These are phyloP conservation scores for Anarhynchus alexandrinus DNA, from an alignment of 2,113 vertebrate genomes.

Conservation along the genomic window DNA sequence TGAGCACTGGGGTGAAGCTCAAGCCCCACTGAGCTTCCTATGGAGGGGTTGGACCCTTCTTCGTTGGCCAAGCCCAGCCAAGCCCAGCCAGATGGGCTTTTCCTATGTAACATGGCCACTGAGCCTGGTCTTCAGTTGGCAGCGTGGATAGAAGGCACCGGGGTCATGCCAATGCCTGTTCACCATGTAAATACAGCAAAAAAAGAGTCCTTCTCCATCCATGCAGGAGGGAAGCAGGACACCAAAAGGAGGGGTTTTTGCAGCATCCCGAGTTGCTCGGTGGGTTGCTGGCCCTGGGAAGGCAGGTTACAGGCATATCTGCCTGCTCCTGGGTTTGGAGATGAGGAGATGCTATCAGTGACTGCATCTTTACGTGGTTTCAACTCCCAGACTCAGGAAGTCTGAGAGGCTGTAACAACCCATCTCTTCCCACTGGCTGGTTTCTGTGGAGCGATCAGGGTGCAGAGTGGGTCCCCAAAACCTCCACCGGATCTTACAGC, in stretches of 20 bases:
- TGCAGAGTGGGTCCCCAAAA: neutral
- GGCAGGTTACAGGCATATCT: neutral
- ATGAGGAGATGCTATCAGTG: neutral
- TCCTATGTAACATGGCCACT: accelerated
- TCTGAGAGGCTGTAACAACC: neutral
- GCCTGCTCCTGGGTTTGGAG: neutral
- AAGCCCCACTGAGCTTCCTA: neutral
- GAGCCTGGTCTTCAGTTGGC: neutral
- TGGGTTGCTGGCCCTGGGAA: neutral
- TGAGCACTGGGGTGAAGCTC: neutral
- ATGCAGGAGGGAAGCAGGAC: neutral
- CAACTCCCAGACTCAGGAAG: neutral
- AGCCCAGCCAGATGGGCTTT: neutral
- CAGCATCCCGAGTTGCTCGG: neutral
- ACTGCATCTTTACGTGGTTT: neutral
- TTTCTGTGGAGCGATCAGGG: neutral
- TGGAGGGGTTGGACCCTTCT: neutral
- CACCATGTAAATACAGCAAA: neutral
- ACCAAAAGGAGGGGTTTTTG: neutral
- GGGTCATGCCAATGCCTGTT: neutral
- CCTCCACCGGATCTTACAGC: neutral
- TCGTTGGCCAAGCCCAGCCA: neutral
- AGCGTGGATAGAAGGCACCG: neutral
- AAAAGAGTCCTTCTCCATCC: neutral
- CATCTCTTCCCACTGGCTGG: neutral